phyloP scores from a whole-genome alignment of 1,140 invertebrate genomes.

The Apolygus lucorum region DNA sequence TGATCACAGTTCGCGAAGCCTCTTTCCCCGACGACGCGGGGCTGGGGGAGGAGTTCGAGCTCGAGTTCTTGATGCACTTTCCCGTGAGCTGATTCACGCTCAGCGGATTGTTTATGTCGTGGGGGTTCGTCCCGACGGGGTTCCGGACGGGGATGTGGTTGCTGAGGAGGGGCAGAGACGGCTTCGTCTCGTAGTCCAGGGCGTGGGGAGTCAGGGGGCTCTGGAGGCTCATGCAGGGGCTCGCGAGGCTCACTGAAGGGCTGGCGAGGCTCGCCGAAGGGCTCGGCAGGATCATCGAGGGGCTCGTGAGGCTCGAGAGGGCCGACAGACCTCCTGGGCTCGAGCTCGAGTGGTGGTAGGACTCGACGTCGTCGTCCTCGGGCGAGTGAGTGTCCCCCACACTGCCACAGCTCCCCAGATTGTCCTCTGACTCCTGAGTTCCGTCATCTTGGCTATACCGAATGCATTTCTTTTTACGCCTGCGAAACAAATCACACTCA shows the following conservation, averaged over 20 bases:
- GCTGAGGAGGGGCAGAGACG: constrained; percentile 33
- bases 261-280: constrained; percentile 57
- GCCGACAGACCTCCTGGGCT: constrained; percentile 67
- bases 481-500: constrained; percentile 52
- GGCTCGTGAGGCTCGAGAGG: constrained; percentile 67
- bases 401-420: constrained; percentile 60
- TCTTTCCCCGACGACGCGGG: constrained; percentile 27
- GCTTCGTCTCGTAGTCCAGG: constrained; percentile 38
- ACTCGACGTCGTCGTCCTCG: constrained; percentile 53
- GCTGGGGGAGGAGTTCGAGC: constrained; percentile 13
- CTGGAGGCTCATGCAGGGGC: constrained; percentile 46
- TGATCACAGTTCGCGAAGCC: constrained; percentile 33
- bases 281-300: constrained; percentile 55
- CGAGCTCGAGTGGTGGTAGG: constrained; percentile 56
- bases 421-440: constrained; percentile 64
- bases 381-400: constrained; percentile 62
- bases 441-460: constrained; percentile 70
- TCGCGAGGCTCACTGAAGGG: constrained; percentile 51
- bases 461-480: constrained; percentile 98
- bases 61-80: constrained; percentile 50
- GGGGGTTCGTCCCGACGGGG: constrained; percentile 80
- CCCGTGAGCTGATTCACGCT: constrained; percentile 80
- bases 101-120: constrained; percentile 82
- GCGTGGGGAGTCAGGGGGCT: constrained; percentile 46
- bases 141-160: constrained; percentile 47